phyloP scores from a whole-genome alignment of 2,113 vertebrate species.

The Callopanchax toddi region DNA sequence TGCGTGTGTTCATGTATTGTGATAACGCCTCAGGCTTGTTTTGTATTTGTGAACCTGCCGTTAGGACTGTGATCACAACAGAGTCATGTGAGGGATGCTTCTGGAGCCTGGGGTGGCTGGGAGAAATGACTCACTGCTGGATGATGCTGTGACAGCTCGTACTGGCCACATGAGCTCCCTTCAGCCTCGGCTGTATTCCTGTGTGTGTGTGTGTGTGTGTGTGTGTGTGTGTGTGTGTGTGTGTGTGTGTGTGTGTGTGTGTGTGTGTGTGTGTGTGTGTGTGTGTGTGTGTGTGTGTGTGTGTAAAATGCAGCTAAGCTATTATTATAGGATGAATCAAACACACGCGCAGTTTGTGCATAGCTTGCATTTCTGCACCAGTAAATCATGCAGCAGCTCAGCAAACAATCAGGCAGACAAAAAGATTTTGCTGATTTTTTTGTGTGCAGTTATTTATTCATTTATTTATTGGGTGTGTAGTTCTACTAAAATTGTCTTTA shows the following conservation, averaged over 20 bases:
- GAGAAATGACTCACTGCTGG: conserved; percentile 58
- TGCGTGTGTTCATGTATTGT: conserved; percentile 7
- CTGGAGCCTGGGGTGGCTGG: conserved; percentile 37
- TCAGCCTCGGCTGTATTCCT: conserved; percentile 44
- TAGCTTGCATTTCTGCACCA: conserved; percentile 23
- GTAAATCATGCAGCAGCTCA: conserved; percentile 16
- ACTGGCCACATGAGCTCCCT: conserved; percentile 47
- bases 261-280: conserved; percentile 13
- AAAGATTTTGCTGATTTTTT: background rate
- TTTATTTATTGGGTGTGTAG: no score
- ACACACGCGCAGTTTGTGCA: conserved; percentile 26
- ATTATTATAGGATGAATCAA: conserved; percentile 55
- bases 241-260: conserved; percentile 4
- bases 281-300: conserved; percentile 34
- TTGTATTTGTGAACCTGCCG: conserved; percentile 6
- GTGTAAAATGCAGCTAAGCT: conserved; percentile 49
- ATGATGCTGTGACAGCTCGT: conserved; percentile 61
- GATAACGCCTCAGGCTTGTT: conserved; percentile 11
- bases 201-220: conserved; percentile 50
- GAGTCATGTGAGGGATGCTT: conserved; percentile 52
- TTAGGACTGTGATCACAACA: conserved; percentile 39
- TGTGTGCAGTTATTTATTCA: no score
- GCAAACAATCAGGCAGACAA: background rate
- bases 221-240: background rate
- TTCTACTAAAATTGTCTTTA: no score